phyloP scores from a whole-genome alignment of 30 jellyfish, hydroid and myxozoan species.

The Pseudorhiza aurosa region DNA sequence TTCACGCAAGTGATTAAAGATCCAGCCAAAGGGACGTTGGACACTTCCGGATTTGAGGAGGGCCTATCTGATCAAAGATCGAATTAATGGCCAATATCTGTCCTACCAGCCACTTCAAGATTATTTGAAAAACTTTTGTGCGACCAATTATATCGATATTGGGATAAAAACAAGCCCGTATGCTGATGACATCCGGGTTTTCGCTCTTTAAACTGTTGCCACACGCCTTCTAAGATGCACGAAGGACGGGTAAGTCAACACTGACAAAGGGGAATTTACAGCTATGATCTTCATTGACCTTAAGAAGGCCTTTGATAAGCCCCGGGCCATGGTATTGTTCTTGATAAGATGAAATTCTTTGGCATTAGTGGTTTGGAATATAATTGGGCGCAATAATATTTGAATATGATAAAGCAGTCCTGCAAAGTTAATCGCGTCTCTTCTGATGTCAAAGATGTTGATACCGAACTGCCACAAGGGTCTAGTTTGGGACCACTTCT shows the following conservation, averaged over 20 bases:
- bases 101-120: neutral
- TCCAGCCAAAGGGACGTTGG: neutral
- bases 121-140: conserved; percentile 10
- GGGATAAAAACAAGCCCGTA: neutral
- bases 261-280: neutral
- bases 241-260: neutral
- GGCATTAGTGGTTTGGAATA: neutral
- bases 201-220: neutral
- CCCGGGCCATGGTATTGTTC: neutral
- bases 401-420: neutral
- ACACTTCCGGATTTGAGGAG: neutral
- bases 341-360: neutral
- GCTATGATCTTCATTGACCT: neutral
- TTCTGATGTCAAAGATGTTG: neutral
- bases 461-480: neutral
- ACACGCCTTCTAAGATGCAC: neutral
- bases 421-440: neutral
- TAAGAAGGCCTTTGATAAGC: neutral
- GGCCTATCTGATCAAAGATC: conserved; percentile 20
- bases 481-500: neutral
- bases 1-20: neutral
- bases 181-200: conserved; percentile 2
- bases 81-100: conserved; percentile 12
- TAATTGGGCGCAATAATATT: neutral
- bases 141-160: neutral